A percentile compares a stretch with the other conserved stretches of the same genome.
Conservation (phyloP, 2,888 invertebrate species). For the Oligia latruncula region DNA sequence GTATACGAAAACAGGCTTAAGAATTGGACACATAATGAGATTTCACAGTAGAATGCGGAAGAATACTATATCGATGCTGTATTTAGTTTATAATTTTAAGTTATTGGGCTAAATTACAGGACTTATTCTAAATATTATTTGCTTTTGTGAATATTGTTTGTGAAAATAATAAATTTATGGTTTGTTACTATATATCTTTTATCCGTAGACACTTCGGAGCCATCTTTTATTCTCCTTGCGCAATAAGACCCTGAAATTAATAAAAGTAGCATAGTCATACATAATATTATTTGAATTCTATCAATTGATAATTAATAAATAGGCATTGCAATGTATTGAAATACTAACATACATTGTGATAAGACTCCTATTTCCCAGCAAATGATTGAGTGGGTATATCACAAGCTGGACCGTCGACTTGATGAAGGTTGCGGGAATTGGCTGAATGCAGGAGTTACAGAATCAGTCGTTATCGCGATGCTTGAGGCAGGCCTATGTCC, state of each 20-base stretch:
- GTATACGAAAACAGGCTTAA: background rate
- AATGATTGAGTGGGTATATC: background rate
- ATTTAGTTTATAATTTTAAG: background rate
- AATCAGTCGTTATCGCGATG: background rate
- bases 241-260: conserved; percentile 37
- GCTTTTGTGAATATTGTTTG: background rate
- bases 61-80: background rate
- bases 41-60: too few species aligned
- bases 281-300: conserved; percentile 1
- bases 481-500: too few species aligned
- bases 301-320: background rate
- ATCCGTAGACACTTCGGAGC: conserved; percentile 26
- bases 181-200: conserved; percentile 43
- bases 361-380: background rate
- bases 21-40: background rate
- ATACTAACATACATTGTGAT: background rate
- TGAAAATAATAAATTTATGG: background rate
- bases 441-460: background rate
- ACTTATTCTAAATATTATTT: background rate
- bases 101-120: background rate
- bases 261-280: background rate
- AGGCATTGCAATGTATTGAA: background rate
- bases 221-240: conserved; percentile 56
- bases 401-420: background rate
- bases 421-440: background rate